Percentiles rank a stretch among this genome's conserved stretches.
Conservation (phyloP, 92 coral and sea anemone species). For the Actinostola sp. region DNA sequence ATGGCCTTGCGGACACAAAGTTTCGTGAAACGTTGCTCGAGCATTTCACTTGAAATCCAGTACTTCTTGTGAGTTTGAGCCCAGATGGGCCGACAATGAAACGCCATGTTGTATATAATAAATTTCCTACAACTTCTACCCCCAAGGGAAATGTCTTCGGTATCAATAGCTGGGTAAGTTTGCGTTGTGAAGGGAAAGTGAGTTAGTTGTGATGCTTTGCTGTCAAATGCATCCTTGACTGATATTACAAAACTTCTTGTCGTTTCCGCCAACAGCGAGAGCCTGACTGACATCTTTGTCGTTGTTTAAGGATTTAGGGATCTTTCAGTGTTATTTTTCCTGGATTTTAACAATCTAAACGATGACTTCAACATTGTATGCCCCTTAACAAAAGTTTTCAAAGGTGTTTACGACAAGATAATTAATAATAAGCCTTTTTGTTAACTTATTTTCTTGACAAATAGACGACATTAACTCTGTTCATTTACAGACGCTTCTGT, state of each 20-base stretch:
- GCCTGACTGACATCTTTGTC: slow-evolving; percentile 1
- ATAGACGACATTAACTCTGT: no score
- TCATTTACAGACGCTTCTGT: no score
- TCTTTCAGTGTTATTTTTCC: neutral
- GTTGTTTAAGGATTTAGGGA: neutral
- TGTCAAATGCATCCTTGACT: slow-evolving; percentile 15
- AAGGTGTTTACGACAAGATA: no score
- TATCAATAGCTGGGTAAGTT: slow-evolving; percentile 97
- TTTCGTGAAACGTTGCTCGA: neutral
- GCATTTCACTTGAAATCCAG: no score
- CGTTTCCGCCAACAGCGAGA: neutral
- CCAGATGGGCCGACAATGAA: slow-evolving; percentile 80
- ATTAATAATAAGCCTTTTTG: no score
- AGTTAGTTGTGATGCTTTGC: neutral
- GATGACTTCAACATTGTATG: no score
- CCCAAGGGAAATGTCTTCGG: slow-evolving; percentile 92
- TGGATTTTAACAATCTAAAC: neutral
- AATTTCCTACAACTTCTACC: slow-evolving; percentile 62
- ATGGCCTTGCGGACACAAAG: no score
- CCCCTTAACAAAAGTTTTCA: neutral
- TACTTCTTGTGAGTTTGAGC: neutral
- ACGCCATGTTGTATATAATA: slow-evolving; percentile 93
- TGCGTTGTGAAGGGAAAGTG: slow-evolving; percentile 5
- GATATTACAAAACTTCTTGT: neutral
- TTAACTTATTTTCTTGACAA: no score